Evolutionary conservation across 2,888 invertebrate species (phyloP).

Genomic region (Parnassius apollo): DNA sequence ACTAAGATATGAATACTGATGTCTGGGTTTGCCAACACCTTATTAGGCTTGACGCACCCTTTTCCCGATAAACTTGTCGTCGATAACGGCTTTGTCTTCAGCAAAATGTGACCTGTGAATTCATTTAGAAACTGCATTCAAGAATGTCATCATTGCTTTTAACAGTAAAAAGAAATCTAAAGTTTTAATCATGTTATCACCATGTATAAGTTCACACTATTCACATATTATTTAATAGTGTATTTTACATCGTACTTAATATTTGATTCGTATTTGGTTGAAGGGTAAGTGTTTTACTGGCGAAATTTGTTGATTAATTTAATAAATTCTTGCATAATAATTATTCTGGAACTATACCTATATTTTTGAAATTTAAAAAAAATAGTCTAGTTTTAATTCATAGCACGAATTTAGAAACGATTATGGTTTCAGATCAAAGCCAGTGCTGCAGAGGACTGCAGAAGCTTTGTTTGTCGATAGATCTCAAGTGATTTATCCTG

Average conservation of each 20-base stretch:
- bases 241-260: constrained; percentile 37
- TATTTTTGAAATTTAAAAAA: too few species aligned
- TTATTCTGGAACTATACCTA: too few species aligned
- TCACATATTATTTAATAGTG: constrained; percentile 39
- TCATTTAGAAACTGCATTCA: constrained; percentile 59
- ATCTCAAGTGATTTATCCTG: constrained; percentile 58
- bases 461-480: constrained; percentile 63
- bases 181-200: constrained; percentile 38
- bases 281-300: constrained; percentile 54
- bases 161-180: constrained; percentile 37
- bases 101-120: constrained; percentile 37
- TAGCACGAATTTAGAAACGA: too few species aligned
- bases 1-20: constrained; percentile 62
- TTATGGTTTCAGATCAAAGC: constrained; percentile 55
- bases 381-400: too few species aligned
- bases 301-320: too few species aligned
- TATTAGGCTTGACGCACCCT: constrained; percentile 66
- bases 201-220: constrained; percentile 54
- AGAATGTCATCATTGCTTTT: constrained; percentile 39
- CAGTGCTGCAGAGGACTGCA: constrained; percentile 65
- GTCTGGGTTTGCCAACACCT: constrained; percentile 63
- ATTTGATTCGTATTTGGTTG: constrained; percentile 54
- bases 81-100: constrained; percentile 50
- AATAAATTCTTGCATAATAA: too few species aligned
- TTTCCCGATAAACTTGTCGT: constrained; percentile 53